Percentiles rank a stretch among this genome's conserved stretches.
Evolutionary conservation across 1,140 invertebrate genomes (phyloP).

Genomic region (Conopomorpha cramerella): DNA sequence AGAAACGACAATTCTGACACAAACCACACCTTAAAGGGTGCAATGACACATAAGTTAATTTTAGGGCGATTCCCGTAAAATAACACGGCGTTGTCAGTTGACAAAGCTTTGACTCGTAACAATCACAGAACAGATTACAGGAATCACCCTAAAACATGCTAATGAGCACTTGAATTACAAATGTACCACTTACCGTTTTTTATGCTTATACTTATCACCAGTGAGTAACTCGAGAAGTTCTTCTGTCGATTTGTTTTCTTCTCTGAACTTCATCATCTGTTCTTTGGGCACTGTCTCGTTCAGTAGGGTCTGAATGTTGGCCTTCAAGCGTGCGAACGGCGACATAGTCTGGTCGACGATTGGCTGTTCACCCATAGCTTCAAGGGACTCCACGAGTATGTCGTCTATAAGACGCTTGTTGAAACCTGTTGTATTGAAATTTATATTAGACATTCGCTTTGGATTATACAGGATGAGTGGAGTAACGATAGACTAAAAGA

Average conservation of each 20-base stretch:
- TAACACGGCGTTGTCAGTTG: no score
- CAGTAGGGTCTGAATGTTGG: constrained; percentile 76
- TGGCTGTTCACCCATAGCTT: constrained; percentile 71
- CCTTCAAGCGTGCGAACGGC: constrained; percentile 66
- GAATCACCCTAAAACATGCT: no score
- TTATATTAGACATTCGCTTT: no score
- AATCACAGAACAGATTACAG: no score
- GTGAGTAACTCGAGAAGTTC: constrained; percentile 78
- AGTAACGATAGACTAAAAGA: no score
- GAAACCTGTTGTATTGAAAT: constrained; percentile 32
- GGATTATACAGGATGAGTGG: no score
- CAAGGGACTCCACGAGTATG: constrained; percentile 76
- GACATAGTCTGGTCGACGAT: constrained; percentile 59
- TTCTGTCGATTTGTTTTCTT: constrained; percentile 74
- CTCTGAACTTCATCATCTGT: constrained; percentile 76
- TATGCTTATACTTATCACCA: constrained; percentile 25
- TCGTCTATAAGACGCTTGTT: constrained; percentile 83
- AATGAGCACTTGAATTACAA: not conserved
- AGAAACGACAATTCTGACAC: no score
- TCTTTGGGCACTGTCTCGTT: constrained; percentile 80
- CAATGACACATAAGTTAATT: no score
- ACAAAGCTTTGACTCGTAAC: no score
- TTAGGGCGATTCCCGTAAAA: no score
- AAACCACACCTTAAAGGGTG: no score
- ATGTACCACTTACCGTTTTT: not conserved